phyloP scores from a whole-genome alignment of 2,797 vertebrate species.

The Catostomus latipinnis region DNA sequence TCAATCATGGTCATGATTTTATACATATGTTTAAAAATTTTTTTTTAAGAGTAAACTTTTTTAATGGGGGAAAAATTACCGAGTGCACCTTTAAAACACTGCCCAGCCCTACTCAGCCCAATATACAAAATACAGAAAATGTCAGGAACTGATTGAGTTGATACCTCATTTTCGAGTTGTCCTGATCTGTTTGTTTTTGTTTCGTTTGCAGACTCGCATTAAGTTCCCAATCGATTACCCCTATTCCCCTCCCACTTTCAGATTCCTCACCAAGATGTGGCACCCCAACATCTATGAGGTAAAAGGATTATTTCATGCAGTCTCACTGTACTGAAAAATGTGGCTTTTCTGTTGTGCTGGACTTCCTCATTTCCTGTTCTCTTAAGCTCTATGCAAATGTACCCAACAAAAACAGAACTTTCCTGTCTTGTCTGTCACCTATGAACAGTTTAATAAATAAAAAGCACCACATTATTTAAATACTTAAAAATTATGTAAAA shows the following conservation, averaged over 20 bases:
- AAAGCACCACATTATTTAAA: background rate
- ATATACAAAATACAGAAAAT: too few species aligned
- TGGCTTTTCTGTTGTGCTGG: conserved; percentile 5
- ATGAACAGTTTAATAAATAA: background rate
- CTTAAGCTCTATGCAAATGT: background rate
- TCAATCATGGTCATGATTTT: too few species aligned
- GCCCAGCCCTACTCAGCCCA: too few species aligned
- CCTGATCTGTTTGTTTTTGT: background rate
- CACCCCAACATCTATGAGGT: conserved; percentile 99
- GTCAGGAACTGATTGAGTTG: too few species aligned
- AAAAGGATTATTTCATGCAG: conserved; percentile 9
- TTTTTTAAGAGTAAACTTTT: too few species aligned
- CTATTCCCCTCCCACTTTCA: too few species aligned
- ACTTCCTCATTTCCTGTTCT: conserved; percentile 9
- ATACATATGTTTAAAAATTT: too few species aligned
- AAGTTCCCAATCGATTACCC: conserved; percentile 82
- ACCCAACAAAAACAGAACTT: background rate
- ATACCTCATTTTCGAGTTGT: background rate
- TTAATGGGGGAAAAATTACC: too few species aligned
- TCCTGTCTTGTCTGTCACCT: background rate
- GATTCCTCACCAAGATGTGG: conserved; percentile 64
- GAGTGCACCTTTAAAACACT: too few species aligned
- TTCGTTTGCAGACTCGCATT: conserved; percentile 84
- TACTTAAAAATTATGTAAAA: background rate
- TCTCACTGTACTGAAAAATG: background rate